Base-by-base conservation (phyloP, 2,113 vertebrate genomes). In the Thunnus thynnus region DNA sequence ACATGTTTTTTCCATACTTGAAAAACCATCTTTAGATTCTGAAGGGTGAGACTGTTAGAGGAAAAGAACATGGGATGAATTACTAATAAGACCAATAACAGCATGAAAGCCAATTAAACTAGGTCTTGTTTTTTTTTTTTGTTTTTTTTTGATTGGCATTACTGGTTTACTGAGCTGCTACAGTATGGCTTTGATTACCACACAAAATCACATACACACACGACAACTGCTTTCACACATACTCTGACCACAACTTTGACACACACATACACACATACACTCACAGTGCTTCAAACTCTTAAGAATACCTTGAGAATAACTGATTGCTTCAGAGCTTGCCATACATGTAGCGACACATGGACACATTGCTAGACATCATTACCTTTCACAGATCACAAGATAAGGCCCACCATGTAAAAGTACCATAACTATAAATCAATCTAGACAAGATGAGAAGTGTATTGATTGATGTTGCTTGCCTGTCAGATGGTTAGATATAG, bases 371-470 rank as follows among this genome's bases (percentile, higher is more conserved):
- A 41, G 73, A 86, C 72, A 85, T 83, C 76, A 86, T 91, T 80
- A 86, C 80, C 72, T 78, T 65, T 74, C 71, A 57, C 56, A 71
- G 76, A 92, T 90, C 86, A 88, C 81, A 84, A 79, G 86, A 91
- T 91, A 85, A 76, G 73, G 30, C 79, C 52, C 68, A 58, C 16
- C 74, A 80, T 74, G 79, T 77, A 76, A 72, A 87, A 64, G 66
- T 73, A 67, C 62, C 62, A 75, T 85, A 86, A 89, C 85, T 84
- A 87, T 82, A 64, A 89, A 80, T 89, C 83, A 88, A 87, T 91
- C 56, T 74, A 41, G 60, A 47, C 36, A 48, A 78, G 78, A 82
- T 85, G 74, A 73, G 69, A 86, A 73, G 13, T 0, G 13, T 84
- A 86, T 89, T 86, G 88, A 91, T 87, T 75, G 72, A 74, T 80